Evolutionary conservation across 2,888 invertebrate genomes (phyloP).

Genomic region (Spilarctia lutea): DNA sequence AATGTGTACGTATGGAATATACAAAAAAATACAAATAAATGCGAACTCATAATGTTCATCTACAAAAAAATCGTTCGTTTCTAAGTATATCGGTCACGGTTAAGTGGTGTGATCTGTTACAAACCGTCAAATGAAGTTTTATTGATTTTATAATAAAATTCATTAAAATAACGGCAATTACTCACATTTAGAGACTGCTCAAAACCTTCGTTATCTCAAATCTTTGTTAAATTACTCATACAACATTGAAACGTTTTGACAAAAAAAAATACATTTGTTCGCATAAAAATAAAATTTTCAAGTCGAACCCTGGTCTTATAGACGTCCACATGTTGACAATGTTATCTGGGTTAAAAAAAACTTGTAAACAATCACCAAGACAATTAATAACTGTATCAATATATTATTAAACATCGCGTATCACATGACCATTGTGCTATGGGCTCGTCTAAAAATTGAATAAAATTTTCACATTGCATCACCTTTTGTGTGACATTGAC

Average conservation of each 20-base stretch:
- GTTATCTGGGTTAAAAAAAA: not conserved
- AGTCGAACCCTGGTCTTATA: not conserved
- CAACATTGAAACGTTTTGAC: not conserved
- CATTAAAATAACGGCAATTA: not conserved
- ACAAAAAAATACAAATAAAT: not conserved
- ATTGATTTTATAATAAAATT: too few relatives aligned
- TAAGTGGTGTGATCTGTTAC: too few relatives aligned
- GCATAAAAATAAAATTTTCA: not conserved
- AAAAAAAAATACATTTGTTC: not conserved
- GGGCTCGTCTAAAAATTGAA: not conserved
- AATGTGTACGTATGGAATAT: not conserved
- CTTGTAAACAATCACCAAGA: not conserved
- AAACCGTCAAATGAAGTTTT: too few relatives aligned
- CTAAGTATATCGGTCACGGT: not conserved
- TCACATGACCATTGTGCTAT: not conserved
- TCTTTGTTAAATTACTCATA: not conserved
- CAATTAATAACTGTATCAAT: not conserved
- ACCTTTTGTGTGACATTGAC: constrained; percentile 4
- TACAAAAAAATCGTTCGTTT: not conserved
- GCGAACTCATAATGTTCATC: not conserved
- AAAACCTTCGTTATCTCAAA: too few relatives aligned
- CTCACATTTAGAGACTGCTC: too few relatives aligned
- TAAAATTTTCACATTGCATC: not conserved
- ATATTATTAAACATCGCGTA: not conserved
- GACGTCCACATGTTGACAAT: not conserved